Percentiles rank a stretch among this genome's conserved stretches.
Evolutionary conservation across 2,113 vertebrate species (phyloP).

Genomic region (Vireo altiloquus): DNA sequence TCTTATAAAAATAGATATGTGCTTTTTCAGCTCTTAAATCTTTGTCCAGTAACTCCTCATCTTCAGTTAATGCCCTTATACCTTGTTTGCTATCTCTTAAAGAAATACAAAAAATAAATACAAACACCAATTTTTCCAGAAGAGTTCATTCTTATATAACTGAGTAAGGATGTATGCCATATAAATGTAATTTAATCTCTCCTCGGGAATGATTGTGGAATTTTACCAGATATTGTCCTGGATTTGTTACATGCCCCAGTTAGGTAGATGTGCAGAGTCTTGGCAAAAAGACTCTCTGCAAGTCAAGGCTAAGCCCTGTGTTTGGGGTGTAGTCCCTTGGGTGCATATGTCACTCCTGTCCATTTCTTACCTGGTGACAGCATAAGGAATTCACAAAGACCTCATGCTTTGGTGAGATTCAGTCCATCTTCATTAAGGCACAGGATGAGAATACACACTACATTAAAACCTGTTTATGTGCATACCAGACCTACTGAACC

Average conservation of each 20-base stretch:
- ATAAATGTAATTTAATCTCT: background rate
- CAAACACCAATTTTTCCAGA: background rate
- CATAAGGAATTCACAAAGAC: background rate
- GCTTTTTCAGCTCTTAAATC: background rate
- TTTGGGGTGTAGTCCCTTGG: background rate
- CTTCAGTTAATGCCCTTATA: background rate
- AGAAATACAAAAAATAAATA: background rate
- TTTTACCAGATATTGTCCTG: background rate
- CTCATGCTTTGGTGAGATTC: background rate
- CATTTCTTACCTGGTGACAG: background rate
- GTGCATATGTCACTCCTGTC: background rate
- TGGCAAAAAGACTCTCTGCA: background rate
- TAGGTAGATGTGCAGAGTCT: background rate
- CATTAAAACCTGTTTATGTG: conserved; percentile 32
- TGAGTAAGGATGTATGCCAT: background rate
- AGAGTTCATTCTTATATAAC: background rate
- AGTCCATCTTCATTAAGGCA: conserved; percentile 29
- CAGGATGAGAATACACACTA: background rate
- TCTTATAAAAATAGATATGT: background rate
- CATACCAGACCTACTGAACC: background rate
- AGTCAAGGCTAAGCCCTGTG: background rate
- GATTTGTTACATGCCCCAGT: fast-evolving
- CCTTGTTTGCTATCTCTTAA: background rate
- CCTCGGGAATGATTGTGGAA: background rate
- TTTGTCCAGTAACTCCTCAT: background rate